Evolutionary conservation across 2,113 vertebrate genomes (phyloP), one percentile per base, ranked within the genome.

Genomic region (Bubo blakistoni): DNA sequence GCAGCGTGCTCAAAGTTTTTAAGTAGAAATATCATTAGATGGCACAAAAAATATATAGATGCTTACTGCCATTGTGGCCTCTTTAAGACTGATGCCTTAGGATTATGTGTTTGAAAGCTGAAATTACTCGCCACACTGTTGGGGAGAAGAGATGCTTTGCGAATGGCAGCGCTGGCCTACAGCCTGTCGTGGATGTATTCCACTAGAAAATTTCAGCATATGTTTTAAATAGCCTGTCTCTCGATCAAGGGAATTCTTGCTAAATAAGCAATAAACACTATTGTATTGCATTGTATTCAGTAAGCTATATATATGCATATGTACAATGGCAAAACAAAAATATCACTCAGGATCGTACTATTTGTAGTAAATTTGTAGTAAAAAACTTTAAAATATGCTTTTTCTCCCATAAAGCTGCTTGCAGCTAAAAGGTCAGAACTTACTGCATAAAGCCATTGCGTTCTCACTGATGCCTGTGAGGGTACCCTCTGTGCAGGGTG

Each of bases 221-320:
- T 87, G 93, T 94, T 96, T 94, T 70, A 85, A 94, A 96, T 85
- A 95, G 46, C 2, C 0, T 24, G 70, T 82, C n/a, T 87, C 66
- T 70, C 0, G 4, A 91, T 91, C 79, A 92, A 95, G 92, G 52
- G 40, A 55, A 76, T 88, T 92, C 69, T 59, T 88, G 42, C 44
- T 92, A 88, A 93, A 83, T 13, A 94, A 89, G 57, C 88, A 93
- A 52, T 49, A 92, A 88, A 72, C n/a, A 58, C 67, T 61, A 76
- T 82, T 96, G 94, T 93, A 38, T 55, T 78, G 36, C 54, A 96
- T 89, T 96, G 93, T 95, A 6, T 69, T 93, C 79, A 77, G 49
- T 49, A 82, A 90, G 92, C 94, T 96, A 95, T 96, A 92, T 96
- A 96, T 92, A 90, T 20, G 81, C 52, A 59, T 40, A 62, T 47